A percentile compares a stretch with the other conserved stretches of the same genome.
Evolutionary conservation across 2,888 invertebrate species (phyloP).

Genomic region (Dioctria rufipes): DNA sequence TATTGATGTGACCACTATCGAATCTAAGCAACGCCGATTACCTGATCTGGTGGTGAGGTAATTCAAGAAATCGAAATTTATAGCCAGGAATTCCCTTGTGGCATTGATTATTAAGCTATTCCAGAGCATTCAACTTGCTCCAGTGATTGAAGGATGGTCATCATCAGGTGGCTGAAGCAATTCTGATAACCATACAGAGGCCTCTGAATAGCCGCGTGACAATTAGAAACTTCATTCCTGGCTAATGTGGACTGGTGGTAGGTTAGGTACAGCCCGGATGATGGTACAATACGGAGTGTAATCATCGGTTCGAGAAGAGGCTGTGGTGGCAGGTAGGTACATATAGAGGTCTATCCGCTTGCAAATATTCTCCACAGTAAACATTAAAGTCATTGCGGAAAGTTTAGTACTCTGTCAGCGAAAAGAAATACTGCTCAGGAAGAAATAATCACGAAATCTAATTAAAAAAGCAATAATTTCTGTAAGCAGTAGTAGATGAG

Average conservation of each 20-base stretch:
- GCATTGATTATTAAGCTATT: conserved; percentile 59
- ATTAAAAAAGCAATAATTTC: conserved; percentile 23
- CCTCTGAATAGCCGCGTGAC: conserved; percentile 37
- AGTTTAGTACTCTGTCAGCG: conserved; percentile 13
- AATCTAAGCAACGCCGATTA: conserved; percentile 24
- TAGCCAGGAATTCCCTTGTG: conserved; percentile 58
- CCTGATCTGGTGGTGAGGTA: conserved; percentile 14
- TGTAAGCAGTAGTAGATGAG: background rate
- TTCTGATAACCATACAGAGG: conserved; percentile 23
- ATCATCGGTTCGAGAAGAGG: conserved; percentile 5
- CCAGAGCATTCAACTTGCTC: conserved; percentile 34
- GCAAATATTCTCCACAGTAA: conserved; percentile 3
- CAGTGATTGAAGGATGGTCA: conserved; percentile 43
- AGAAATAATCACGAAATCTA: conserved; percentile 7
- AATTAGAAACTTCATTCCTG: conserved; percentile 52
- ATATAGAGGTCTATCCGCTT: conserved; percentile 8
- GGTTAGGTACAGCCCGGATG: background rate
- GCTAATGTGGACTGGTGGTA: conserved; percentile 49
- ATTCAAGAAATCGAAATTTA: conserved; percentile 60
- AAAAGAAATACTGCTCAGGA: background rate
- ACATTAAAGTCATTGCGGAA: background rate
- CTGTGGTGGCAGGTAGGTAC: background rate
- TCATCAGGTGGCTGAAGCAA: conserved; percentile 46
- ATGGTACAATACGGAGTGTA: background rate
- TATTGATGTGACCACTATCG: conserved; percentile 45